These are phyloP conservation scores for Agapornis canus DNA, from an alignment of 2,797 vertebrate species.

Conservation along the genomic window DNA sequence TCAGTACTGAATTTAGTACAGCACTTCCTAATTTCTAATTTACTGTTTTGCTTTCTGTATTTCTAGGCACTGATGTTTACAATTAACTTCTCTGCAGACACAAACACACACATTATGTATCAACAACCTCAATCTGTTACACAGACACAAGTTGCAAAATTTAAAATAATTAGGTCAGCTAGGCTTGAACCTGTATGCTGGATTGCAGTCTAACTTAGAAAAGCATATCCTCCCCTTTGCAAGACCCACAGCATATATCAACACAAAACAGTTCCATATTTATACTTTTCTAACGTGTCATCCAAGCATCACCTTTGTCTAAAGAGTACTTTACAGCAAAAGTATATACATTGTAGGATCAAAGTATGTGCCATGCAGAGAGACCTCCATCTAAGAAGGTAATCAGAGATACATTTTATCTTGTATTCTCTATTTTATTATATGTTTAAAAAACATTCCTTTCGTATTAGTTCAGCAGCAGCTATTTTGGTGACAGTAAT, in stretches of 20 bases:
- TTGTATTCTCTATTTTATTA: background rate
- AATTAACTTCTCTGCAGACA: background rate
- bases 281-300: background rate
- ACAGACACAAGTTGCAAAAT: background rate
- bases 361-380: accelerated
- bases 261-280: background rate
- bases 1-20: background rate
- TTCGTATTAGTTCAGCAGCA: background rate
- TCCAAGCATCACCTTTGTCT: background rate
- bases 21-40: background rate
- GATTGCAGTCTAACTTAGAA: background rate
- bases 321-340: background rate
- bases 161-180: background rate
- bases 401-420: background rate
- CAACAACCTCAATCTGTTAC: background rate
- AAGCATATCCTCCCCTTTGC: background rate
- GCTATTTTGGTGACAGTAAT: background rate
- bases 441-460: background rate
- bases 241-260: background rate
- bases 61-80: background rate
- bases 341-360: background rate
- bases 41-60: background rate
- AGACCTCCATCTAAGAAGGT: background rate
- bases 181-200: background rate
- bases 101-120: background rate